Percentiles rank a stretch among this genome's conserved stretches.
These are phyloP conservation scores for Dicroscelio sp. DNA, from an alignment of 2,888 invertebrate species.

Conservation along the genomic window DNA sequence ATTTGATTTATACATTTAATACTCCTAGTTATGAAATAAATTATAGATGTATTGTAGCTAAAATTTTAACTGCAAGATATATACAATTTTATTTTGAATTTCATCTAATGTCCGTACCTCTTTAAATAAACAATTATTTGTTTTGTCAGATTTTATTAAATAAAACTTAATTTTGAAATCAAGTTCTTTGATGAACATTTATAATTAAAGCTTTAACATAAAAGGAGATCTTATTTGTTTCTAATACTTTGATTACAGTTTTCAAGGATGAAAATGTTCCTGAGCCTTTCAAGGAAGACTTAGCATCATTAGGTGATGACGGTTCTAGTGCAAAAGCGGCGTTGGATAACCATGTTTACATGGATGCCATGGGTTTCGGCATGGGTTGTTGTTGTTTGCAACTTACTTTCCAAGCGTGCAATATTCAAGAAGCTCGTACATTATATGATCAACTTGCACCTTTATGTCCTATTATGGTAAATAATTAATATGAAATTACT, in stretches of 20 bases:
- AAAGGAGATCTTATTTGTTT: too few relatives aligned
- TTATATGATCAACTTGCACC: slow-evolving; percentile 99
- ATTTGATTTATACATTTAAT: too few relatives aligned
- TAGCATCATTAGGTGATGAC: slow-evolving; percentile 93
- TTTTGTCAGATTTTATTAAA: too few relatives aligned
- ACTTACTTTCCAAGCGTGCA: slow-evolving; percentile 99
- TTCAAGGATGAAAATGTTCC: slow-evolving; percentile 97
- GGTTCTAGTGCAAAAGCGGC: slow-evolving; percentile 93
- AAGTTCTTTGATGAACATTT: too few relatives aligned
- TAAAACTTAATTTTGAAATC: too few relatives aligned
- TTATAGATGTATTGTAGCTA: too few relatives aligned
- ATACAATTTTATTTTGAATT: too few relatives aligned
- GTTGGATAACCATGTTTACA: slow-evolving; percentile 97
- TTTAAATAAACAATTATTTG: too few relatives aligned
- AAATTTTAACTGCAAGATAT: too few relatives aligned
- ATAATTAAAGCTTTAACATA: too few relatives aligned
- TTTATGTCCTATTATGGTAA: slow-evolving; percentile 98
- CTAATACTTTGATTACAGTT: slow-evolving; percentile 92
- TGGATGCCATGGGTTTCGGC: slow-evolving; percentile 99
- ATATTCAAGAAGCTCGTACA: slow-evolving; percentile 98
- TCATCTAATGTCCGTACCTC: too few relatives aligned
- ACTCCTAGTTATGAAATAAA: too few relatives aligned
- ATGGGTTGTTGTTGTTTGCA: slow-evolving; percentile 99
- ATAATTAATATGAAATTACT: slow-evolving; percentile 54
- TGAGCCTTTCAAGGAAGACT: slow-evolving; percentile 95